Percentiles rank a stretch among this genome's conserved stretches.
phyloP scores from a whole-genome alignment of 2,888 invertebrate genomes.

The Agrenia bidenticulata region DNA sequence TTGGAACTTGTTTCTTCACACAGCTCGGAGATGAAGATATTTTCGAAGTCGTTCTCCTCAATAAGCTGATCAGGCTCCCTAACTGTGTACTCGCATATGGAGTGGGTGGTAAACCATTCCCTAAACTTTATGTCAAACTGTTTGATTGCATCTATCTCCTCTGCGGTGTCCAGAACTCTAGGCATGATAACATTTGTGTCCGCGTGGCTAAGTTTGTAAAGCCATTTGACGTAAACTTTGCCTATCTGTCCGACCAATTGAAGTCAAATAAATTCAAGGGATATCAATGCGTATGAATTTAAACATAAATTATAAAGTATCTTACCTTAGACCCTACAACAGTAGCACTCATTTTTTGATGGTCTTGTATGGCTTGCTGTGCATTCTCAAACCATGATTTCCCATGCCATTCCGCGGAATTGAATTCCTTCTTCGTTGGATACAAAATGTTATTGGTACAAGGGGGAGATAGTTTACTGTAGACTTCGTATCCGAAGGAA shows the following conservation, averaged over 20 bases:
- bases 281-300: background rate
- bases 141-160: background rate
- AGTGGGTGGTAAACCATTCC: background rate
- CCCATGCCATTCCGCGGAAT: background rate
- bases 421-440: background rate
- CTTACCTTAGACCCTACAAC: background rate
- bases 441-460: background rate
- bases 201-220: background rate
- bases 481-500: background rate
- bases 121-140: background rate
- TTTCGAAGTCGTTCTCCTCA: background rate
- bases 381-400: background rate
- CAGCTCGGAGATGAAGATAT: background rate
- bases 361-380: background rate
- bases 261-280: no score
- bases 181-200: background rate
- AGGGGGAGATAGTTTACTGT: background rate
- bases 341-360: background rate
- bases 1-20: background rate
- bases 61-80: background rate
- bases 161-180: background rate
- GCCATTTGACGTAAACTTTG: slow-evolving; percentile 1
- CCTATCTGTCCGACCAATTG: background rate
- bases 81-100: background rate
- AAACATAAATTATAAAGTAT: background rate